Percentiles rank a stretch among this genome's conserved stretches.
phyloP scores from a whole-genome alignment of 2,113 vertebrate species.

The Gracilinanus agilis region DNA sequence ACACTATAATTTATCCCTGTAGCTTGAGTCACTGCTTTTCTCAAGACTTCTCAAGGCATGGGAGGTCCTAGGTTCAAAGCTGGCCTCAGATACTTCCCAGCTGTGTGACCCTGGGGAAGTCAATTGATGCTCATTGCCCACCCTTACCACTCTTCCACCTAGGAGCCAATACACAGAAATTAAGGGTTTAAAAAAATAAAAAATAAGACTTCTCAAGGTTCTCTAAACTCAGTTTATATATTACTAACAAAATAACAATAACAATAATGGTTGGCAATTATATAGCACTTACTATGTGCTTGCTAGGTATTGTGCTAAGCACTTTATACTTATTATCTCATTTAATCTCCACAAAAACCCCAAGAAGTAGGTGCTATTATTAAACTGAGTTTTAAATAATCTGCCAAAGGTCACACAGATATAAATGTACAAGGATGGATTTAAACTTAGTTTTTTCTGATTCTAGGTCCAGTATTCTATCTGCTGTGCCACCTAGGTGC shows the following conservation, averaged over 20 bases:
- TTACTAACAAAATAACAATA: not conserved
- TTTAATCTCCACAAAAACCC: not conserved
- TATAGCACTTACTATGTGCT: not conserved
- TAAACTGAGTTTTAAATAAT: not conserved
- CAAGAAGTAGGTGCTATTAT: not conserved
- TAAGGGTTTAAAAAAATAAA: no score
- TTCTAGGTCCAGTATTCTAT: not conserved
- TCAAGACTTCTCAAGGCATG: not conserved
- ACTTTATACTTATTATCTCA: not conserved
- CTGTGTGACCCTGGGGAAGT: no score
- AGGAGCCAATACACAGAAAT: no score
- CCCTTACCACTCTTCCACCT: no score
- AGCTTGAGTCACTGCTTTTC: not conserved
- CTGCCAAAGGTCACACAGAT: not conserved
- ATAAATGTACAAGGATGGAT: not conserved
- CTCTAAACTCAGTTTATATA: not conserved
- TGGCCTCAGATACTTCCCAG: no score
- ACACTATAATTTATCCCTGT: not conserved
- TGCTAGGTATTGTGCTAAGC: no score
- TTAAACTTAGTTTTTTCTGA: not conserved
- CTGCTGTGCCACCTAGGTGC: no score
- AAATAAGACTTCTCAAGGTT: not conserved
- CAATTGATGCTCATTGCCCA: no score
- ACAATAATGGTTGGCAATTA: not conserved
- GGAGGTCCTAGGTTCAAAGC: no score